Percentiles rank a stretch among this genome's conserved stretches.
Conservation (phyloP, 35 echinoderm and acorn worm species). For the Lytechinus variegatus region DNA sequence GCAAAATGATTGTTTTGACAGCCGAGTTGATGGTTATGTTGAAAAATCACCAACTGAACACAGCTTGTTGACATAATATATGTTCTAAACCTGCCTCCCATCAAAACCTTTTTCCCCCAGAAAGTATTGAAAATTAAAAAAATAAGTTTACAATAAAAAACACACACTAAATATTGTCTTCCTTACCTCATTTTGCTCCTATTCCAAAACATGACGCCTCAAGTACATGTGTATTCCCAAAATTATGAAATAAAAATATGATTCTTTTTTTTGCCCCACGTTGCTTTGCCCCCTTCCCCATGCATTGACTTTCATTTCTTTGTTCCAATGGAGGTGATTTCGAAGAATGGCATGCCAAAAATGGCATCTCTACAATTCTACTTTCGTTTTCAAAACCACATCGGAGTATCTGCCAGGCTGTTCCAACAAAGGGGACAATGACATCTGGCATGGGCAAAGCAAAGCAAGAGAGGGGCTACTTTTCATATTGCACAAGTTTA, state of each 20-base stretch:
- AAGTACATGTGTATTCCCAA: no score
- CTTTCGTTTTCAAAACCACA: conserved; percentile 3
- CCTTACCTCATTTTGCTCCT: no score
- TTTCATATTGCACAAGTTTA: no score
- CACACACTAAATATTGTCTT: no score
- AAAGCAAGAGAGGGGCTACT: no score
- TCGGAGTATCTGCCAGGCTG: background rate
- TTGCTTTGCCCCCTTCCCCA: background rate
- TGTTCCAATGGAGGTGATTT: background rate
- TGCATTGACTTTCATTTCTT: background rate
- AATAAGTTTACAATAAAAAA: no score
- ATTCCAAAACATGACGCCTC: background rate
- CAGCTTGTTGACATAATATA: no score
- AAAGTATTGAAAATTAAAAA: no score
- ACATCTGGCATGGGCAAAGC: background rate
- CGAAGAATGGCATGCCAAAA: background rate
- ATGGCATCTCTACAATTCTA: background rate
- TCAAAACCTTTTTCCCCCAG: no score
- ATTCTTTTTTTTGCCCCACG: background rate
- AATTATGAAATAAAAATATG: no score
- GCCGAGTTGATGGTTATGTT: background rate
- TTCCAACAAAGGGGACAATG: background rate
- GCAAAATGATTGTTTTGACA: background rate
- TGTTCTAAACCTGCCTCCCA: no score
- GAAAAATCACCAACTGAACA: background rate